Base-by-base conservation (phyloP, 2,888 invertebrate genomes). In the Spatulosminthurus flaviceps region DNA sequence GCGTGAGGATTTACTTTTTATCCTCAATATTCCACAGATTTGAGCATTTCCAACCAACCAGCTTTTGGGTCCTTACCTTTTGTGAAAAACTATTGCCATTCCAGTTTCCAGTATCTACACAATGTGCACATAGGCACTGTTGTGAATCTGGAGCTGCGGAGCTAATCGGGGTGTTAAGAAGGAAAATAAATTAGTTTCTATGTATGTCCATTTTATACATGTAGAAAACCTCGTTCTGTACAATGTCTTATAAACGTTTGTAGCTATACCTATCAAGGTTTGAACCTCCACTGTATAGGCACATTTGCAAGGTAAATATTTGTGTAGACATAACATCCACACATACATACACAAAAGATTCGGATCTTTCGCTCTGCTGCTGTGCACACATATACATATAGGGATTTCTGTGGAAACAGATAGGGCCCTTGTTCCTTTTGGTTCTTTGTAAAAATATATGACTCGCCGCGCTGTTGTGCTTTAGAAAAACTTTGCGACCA, bases 1-100 rank as follows among this genome's bases (percentile, higher is more conserved):
- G 41, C 41, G 41, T 13, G 41, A 51, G 51, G 51, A 51, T 51
- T 51, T 51, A 51, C 51, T 51, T 51, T 51, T 51, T 51, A 51
- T 19, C 9, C 51, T 51, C 51, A 51, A 51, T 51, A 51, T 51
- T 51, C 51, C 51, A 51, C 7, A 51, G 51, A 51, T 51, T 51
- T 51, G 4, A 16, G 51, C 9, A 51, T 51, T 51, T 51, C 5
- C 7, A 2, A 51, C 51, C 5, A 51, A n/a, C 9, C n/a, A n/a
- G n/a, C n/a, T n/a, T n/a, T 51, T 51, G 51, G 51, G 51, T 13
- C 13, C 9, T 51, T 51, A 51, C 51, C 51, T 51, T 51, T 51
- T 51, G 51, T 51, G 5, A 4, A 51, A n/a, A 51, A n/a, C 2
- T 51, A n/a, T 51, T 51, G 51, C 51, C 51, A 51, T 51, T 51